phyloP scores from a whole-genome alignment of 2,888 invertebrate species.

The Drosophila trichaetosa region DNA sequence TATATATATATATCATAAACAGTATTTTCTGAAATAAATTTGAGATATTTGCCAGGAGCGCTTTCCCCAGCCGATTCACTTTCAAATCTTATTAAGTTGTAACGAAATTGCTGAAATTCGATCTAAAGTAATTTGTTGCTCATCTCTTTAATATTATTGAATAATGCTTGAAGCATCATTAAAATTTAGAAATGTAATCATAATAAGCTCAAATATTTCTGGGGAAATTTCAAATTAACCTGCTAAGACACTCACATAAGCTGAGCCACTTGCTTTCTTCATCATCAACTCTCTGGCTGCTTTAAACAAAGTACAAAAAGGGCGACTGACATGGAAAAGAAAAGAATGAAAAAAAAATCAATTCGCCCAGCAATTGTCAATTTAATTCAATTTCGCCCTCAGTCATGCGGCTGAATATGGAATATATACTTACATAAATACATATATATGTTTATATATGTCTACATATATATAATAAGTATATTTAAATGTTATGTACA shows the following conservation, averaged over 20 bases:
- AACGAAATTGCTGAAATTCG: background rate
- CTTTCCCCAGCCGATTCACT: background rate
- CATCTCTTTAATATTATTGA: slow-evolving; percentile 13
- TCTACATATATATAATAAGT: slow-evolving; percentile 22
- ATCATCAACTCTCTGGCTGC: slow-evolving; percentile 25
- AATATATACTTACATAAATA: slow-evolving; percentile 25
- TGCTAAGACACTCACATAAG: slow-evolving; percentile 34
- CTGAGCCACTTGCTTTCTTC: slow-evolving; percentile 3
- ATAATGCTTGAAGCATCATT: slow-evolving; percentile 19
- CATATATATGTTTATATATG: slow-evolving; percentile 1
- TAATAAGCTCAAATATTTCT: slow-evolving; percentile 34
- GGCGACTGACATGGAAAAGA: background rate
- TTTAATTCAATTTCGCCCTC: slow-evolving; percentile 45
- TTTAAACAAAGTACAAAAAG: slow-evolving; percentile 21
- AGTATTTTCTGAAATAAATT: background rate
- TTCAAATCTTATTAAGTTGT: background rate
- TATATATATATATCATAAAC: background rate
- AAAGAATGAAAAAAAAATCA: slow-evolving; percentile 17
- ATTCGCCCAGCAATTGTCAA: slow-evolving; percentile 55
- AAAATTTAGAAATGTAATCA: slow-evolving; percentile 44
- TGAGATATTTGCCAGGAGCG: background rate
- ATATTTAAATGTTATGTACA: slow-evolving; percentile 74
- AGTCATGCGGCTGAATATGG: slow-evolving; percentile 16
- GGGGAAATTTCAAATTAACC: slow-evolving; percentile 42
- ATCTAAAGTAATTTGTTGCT: background rate